Evolutionary conservation across 2,797 vertebrate species (phyloP).

Genomic region (Eremophila alpestris): DNA sequence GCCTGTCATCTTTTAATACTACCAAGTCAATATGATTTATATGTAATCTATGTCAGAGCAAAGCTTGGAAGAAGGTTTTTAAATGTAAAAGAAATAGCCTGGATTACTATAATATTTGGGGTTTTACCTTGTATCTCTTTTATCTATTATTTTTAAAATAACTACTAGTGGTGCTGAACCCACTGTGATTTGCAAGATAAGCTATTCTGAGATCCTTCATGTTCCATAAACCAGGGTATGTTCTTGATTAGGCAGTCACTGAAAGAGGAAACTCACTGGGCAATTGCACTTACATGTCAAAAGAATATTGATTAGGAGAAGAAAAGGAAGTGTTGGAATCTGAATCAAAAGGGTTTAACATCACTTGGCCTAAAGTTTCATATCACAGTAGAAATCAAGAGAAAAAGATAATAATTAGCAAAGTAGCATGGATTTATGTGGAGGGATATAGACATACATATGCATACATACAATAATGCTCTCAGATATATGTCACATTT

Average conservation of each 20-base stretch:
- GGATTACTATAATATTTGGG: not conserved
- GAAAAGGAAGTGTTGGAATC: not conserved
- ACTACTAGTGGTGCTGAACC: not conserved
- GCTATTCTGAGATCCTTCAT: not conserved
- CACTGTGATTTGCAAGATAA: not conserved
- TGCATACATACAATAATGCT: fast-evolving
- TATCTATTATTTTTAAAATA: not conserved
- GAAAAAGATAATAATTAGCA: not conserved
- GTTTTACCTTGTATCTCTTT: not conserved
- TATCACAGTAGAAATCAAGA: not conserved
- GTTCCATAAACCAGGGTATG: not conserved
- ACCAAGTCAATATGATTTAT: not conserved
- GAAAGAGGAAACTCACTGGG: not conserved
- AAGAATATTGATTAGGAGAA: not conserved
- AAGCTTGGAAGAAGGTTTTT: not conserved
- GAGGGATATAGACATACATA: not conserved
- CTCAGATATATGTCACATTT: not conserved
- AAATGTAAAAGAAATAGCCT: not conserved
- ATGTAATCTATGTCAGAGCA: not conserved
- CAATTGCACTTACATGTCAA: not conserved
- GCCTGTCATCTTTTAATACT: not conserved
- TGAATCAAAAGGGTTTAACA: not conserved
- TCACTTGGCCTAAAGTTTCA: not conserved
- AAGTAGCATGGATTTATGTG: not conserved
- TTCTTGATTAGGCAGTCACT: not conserved